Conservation (phyloP, 2,797 vertebrate species). For the Pangasius krempfi region DNA sequence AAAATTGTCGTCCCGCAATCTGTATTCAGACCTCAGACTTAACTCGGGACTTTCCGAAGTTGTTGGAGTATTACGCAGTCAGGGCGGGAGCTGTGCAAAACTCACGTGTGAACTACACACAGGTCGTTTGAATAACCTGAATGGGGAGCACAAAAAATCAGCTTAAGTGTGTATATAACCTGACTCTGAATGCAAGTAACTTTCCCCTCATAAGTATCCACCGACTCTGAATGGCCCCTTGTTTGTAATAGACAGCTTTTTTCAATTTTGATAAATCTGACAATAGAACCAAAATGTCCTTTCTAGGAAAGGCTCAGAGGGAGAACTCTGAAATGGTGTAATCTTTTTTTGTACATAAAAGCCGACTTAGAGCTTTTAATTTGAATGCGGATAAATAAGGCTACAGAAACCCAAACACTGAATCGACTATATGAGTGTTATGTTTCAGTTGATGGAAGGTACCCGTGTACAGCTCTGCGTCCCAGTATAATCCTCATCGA, state of each 20-base stretch:
- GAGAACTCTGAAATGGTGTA: neutral
- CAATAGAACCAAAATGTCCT: too few relatives aligned
- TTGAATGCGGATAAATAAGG: too few relatives aligned
- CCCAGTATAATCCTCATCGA: neutral
- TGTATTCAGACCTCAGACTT: neutral
- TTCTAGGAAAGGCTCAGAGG: too few relatives aligned
- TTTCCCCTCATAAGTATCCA: neutral
- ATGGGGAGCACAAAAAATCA: neutral
- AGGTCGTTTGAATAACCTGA: neutral
- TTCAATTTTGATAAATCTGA: too few relatives aligned
- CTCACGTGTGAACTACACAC: neutral
- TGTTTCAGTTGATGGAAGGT: neutral
- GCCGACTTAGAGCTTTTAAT: too few relatives aligned
- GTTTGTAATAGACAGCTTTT: too few relatives aligned
- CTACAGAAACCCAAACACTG: neutral
- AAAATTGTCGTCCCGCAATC: neutral
- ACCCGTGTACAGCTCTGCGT: neutral
- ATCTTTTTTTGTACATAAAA: neutral
- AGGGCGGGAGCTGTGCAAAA: neutral
- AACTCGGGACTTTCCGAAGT: neutral
- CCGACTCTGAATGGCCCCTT: neutral
- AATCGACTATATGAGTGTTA: neutral
- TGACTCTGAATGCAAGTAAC: neutral
- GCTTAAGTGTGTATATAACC: neutral
- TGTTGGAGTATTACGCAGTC: neutral